Base-by-base conservation (phyloP, 1,140 invertebrate species). In the Drosophila eugracilis region DNA sequence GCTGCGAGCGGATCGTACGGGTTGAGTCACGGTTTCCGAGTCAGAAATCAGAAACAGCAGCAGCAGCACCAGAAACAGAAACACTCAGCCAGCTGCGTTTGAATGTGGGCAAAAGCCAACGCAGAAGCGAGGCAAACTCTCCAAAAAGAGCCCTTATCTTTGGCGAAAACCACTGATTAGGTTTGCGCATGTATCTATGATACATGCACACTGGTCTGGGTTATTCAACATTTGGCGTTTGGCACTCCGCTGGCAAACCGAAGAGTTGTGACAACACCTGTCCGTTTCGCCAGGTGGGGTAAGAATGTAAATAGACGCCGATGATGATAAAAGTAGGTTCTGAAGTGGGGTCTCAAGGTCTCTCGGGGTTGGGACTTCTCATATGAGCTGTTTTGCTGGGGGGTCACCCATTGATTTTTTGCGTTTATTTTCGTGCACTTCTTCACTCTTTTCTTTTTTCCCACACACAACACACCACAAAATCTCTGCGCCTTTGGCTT, bases 101-200 rank as follows among this genome's bases (percentile, higher is more conserved):
- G 55, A 48, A 34, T 45, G 34, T 71, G 77, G 78, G 72, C 47
- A 81, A 32, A 28, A n/a, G 36, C 14, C n/a, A 17, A 15, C 1
- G n/a, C 34, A 36, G n/a, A 30, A 9, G 37, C 37, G 37, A 5
- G 41, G 59, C 28, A 50, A 50, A 10, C 49, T 50, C 30, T 36
- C 22, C 22, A 36, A 28, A 30, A 42, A 45, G 49, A 48, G 42
- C 57, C 65, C 67, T 85, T 85, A 85, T 85, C 81, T 85, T 45
- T 85, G 80, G 66, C 49, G 58, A 69, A 80, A 69, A 73, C 58
- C 54, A 62, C 67, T 85, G 81, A 85, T 85, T 85, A 86, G 83
- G 17, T 48, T 28, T 85, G 83, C 77, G 76, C 72, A 80, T 73
- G 81, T 84, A 66, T 81, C 49, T 37, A 42, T 44, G 45, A 45